These are phyloP conservation scores for Elaphurus davidianus DNA, from an alignment of 2,113 vertebrate genomes.

Conservation along the genomic window DNA sequence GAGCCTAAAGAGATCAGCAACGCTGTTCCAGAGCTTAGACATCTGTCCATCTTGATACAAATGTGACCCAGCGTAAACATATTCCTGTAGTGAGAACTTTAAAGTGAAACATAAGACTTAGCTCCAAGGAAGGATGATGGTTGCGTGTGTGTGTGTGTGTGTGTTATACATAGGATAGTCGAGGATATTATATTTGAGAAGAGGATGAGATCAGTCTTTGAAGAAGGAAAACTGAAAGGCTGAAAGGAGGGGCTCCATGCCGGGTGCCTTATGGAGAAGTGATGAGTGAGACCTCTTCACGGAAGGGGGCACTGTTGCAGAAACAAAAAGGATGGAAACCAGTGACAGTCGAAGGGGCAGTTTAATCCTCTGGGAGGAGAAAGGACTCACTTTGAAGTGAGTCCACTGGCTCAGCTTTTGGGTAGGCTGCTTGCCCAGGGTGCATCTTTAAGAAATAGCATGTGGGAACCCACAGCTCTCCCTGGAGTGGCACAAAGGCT, in stretches of 20 bases:
- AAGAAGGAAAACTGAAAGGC: neutral
- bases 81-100: neutral
- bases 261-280: neutral
- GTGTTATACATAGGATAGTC: neutral
- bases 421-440: neutral
- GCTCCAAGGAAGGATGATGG: neutral
- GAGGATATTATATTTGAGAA: neutral
- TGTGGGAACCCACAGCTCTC: neutral
- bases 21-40: neutral
- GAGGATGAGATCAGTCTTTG: neutral
- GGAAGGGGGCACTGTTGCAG: neutral
- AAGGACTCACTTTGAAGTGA: neutral
- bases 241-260: neutral
- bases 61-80: neutral
- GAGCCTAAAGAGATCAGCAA: neutral
- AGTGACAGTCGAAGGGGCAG: neutral
- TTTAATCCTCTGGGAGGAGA: neutral
- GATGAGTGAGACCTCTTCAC: neutral
- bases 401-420: neutral
- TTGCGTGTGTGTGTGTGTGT: neutral
- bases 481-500: neutral
- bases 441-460: neutral
- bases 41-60: neutral
- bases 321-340: neutral
- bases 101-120: neutral